A percentile compares a stretch with the other conserved stretches of the same genome.
These are phyloP conservation scores for Trididemnum miniatum DNA, from an alignment of 23 tunicate species.

Conservation along the genomic window DNA sequence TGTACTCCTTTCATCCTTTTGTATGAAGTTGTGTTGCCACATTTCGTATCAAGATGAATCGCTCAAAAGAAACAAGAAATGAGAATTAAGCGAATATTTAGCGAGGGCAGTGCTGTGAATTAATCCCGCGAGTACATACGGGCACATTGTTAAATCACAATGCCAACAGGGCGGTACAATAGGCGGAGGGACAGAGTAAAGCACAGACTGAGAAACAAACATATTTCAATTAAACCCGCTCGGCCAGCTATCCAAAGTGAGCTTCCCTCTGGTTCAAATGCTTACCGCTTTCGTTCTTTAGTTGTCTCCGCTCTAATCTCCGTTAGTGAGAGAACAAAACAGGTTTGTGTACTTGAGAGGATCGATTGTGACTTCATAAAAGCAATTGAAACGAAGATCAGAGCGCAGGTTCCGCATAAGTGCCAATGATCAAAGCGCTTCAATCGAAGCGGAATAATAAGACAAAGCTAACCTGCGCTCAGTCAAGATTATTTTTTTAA, in stretches of 20 bases:
- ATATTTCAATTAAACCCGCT: slow-evolving; percentile 27
- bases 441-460: slow-evolving; percentile 42
- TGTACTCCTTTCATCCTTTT: too few relatives aligned
- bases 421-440: slow-evolving; percentile 78
- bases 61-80: slow-evolving; percentile 32
- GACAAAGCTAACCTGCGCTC: slow-evolving; percentile 5
- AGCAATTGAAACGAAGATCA: slow-evolving; percentile 68
- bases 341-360: slow-evolving; percentile 47
- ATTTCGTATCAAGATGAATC: too few relatives aligned
- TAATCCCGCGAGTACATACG: slow-evolving; percentile 57
- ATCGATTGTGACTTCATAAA: slow-evolving; percentile 53
- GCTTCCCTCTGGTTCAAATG: background rate
- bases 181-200: slow-evolving; percentile 58
- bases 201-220: slow-evolving; percentile 21
- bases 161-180: slow-evolving; percentile 57
- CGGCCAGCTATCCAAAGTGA: slow-evolving; percentile 21
- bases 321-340: slow-evolving; percentile 15
- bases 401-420: slow-evolving; percentile 63
- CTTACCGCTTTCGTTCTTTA: background rate
- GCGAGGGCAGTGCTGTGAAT: slow-evolving; percentile 29
- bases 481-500: background rate
- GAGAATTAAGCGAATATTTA: slow-evolving; percentile 27
- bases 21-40: too few relatives aligned
- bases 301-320: background rate
- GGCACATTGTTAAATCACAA: slow-evolving; percentile 44